Conservation (phyloP, 2,113 vertebrate genomes). For the Mesitornis unicolor region DNA sequence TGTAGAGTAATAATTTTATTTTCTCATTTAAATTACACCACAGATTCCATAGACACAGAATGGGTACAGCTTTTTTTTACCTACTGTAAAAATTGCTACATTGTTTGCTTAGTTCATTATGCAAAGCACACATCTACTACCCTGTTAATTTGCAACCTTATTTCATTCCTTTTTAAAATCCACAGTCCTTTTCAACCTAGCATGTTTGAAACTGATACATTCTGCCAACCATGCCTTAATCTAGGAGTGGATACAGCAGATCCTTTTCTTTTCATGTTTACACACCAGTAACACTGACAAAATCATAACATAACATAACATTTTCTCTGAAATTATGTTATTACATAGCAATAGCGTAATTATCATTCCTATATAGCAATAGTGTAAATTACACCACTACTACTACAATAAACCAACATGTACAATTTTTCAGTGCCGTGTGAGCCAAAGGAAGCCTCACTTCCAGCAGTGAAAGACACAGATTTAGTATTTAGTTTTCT, state of each 20-base stretch:
- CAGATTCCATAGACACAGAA: background rate
- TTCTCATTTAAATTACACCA: background rate
- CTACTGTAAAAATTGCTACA: background rate
- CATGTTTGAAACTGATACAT: background rate
- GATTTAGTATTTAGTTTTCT: constrained; percentile 7
- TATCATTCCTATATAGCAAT: background rate
- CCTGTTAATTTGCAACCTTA: background rate
- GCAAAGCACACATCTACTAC: background rate
- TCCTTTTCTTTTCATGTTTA: background rate
- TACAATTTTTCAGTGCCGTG: background rate
- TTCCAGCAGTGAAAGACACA: background rate
- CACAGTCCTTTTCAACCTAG: background rate
- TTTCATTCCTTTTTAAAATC: background rate
- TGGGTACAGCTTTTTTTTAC: background rate
- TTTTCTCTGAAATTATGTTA: background rate
- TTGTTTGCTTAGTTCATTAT: background rate
- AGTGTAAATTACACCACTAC: background rate
- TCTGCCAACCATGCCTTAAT: background rate
- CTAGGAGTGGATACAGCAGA: background rate
- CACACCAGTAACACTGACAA: background rate
- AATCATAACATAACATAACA: background rate
- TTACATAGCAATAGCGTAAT: background rate
- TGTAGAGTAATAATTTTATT: background rate
- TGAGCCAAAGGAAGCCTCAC: background rate
- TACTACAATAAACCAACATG: background rate